phyloP scores from a whole-genome alignment of 2,888 invertebrate species.

The Tridacna crocea region DNA sequence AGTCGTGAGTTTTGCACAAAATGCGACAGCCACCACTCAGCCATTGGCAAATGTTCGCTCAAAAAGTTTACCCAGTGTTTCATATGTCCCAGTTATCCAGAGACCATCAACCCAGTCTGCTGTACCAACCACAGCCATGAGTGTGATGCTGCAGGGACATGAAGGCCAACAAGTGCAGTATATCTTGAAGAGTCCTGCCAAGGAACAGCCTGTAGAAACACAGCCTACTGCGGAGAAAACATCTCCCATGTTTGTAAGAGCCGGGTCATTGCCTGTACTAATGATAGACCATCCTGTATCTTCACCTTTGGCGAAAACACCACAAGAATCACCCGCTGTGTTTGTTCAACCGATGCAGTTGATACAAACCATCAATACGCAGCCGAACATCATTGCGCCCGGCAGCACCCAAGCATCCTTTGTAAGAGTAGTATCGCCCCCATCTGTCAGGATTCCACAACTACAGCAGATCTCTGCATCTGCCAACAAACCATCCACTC shows the following conservation, averaged over 20 bases:
- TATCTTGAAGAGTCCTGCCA: background rate
- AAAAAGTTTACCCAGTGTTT: conserved; percentile 8
- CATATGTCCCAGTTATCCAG: conserved; percentile 17
- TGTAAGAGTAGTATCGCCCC: background rate
- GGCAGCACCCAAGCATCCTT: background rate
- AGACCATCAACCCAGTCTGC: background rate
- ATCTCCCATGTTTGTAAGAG: background rate
- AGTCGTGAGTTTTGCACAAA: background rate
- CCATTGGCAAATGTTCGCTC: background rate
- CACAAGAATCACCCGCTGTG: background rate
- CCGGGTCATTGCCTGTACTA: conserved; percentile 8
- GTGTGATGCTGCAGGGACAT: background rate
- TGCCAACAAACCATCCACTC: background rate
- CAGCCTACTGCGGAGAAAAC: background rate
- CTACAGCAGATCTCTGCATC: background rate
- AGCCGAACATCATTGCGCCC: background rate
- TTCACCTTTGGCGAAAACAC: background rate
- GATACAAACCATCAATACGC: background rate
- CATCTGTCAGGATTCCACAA: background rate
- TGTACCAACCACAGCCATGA: too few species aligned
- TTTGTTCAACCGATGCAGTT: conserved; percentile 1
- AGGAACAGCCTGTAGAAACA: background rate
- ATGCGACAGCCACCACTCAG: background rate
- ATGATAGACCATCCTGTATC: background rate
- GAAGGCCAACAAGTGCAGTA: conserved; percentile 3